Evolutionary conservation across 37 sponge, comb jelly and placozoan genomes (phyloP).

Genomic region (Halisarca cf. caerulea): DNA sequence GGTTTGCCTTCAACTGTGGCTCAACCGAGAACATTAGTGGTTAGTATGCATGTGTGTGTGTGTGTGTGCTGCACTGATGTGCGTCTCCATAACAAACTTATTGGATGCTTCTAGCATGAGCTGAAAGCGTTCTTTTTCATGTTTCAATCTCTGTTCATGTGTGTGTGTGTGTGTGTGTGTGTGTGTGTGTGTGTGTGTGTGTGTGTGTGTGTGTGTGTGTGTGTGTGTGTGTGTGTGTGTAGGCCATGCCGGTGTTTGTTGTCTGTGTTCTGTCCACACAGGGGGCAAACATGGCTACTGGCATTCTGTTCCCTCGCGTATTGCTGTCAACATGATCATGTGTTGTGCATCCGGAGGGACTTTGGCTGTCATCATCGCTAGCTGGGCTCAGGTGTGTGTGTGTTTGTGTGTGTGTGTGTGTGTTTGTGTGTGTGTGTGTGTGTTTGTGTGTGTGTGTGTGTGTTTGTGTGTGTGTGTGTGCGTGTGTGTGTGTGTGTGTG

Average conservation of each 20-base stretch:
- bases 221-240: no score
- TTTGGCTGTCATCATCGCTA: conserved; percentile 59
- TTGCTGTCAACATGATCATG: conserved; percentile 83
- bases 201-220: no score
- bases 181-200: no score
- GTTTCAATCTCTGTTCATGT: background rate
- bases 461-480: no score
- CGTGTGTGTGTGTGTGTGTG: no score
- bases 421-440: no score
- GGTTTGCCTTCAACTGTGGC: conserved; percentile 83
- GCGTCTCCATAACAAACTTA: no score
- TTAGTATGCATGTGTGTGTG: background rate
- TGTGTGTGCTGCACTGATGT: no score
- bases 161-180: no score
- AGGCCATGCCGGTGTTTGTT: no score
- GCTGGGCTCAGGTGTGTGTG: conserved; percentile 46
- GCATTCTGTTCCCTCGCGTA: conserved; percentile 54
- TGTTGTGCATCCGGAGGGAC: conserved; percentile 61
- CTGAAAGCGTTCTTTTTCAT: background rate
- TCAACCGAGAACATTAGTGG: conserved; percentile 63
- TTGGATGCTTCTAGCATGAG: background rate
- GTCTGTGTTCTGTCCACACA: no score
- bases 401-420: background rate
- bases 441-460: no score
- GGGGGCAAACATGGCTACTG: conserved; percentile 29